Base-by-base conservation (phyloP, 2,888 invertebrate species). In the Meta bourneti region DNA sequence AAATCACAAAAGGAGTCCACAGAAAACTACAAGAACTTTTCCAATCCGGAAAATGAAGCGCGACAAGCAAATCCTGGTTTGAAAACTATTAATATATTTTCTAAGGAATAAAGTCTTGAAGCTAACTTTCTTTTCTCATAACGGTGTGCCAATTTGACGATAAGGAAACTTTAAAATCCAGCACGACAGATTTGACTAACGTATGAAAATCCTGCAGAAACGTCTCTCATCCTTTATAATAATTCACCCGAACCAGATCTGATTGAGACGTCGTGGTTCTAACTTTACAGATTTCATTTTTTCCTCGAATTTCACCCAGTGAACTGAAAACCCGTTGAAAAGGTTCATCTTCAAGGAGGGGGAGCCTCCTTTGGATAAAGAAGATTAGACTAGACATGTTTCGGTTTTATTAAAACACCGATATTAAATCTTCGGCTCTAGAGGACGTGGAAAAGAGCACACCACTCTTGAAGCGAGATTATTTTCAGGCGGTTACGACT, bases 321-420 rank as follows among this genome's bases (percentile, higher is more conserved):
- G 8, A 61, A 6, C 11, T 61, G 61, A 61, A 61, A 16, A 61
- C 61, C 11, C 61, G 7, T 61, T 61, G 61, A 61, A 61, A 61
- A 61, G 61, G 7, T 61, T 61, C 61, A 9, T 61, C 61, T 61
- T 61, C 61, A 61, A 61, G 61, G 61, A 61, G 61, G 5, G 11
- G 61, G 8, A 20, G 11, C 20, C 79, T 13, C 6, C 34, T 16
- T 16, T 54, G 61, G n/a, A 61, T 20, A 61, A 79, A 61, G 61
- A 79, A 34, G 79, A 79, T 61, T 61, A 16, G 61, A 61, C 61
- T 61, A 61, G 61, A 61, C 54, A 54, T 79, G 61, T 79, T 79
- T 79, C 61, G 69, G 77, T 52, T 85, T 85, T 85, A 85, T 85
- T 85, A 85, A 75, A 77, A 49, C 75, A 75, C 85, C 20, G 69